phyloP scores from a whole-genome alignment of 92 coral and sea anemone genomes.

The Umimayanthus kanabou region DNA sequence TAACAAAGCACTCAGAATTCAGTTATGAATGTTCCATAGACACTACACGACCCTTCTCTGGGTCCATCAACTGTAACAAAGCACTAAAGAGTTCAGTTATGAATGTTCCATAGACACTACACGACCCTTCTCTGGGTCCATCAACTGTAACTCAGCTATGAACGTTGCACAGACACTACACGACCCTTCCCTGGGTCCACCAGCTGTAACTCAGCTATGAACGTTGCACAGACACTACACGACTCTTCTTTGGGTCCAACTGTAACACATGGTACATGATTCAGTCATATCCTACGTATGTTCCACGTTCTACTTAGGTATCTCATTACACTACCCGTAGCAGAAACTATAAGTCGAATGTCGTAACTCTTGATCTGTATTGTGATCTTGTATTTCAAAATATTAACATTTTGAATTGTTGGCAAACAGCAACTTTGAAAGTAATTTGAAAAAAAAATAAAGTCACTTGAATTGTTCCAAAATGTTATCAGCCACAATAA shows the following conservation, averaged over 20 bases:
- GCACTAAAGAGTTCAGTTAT: neutral
- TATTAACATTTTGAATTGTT: too few relatives aligned
- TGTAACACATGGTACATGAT: too few relatives aligned
- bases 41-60: slow-evolving; percentile 49
- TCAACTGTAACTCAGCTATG: neutral
- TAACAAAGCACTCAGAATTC: slow-evolving; percentile 24
- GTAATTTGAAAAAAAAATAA: too few relatives aligned
- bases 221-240: neutral
- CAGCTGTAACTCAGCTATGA: neutral
- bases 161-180: neutral
- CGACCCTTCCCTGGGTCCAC: slow-evolving; percentile 75
- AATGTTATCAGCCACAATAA: too few relatives aligned
- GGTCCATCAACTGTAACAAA: slow-evolving; percentile 69
- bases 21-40: neutral
- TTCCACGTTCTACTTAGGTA: too few relatives aligned
- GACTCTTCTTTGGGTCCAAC: slow-evolving; percentile 75
- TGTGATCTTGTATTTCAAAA: too few relatives aligned
- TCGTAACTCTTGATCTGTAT: too few relatives aligned
- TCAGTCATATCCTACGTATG: too few relatives aligned
- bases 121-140: slow-evolving; percentile 76
- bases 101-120: neutral
- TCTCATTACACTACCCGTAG: too few relatives aligned
- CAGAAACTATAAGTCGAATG: too few relatives aligned
- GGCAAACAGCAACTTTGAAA: too few relatives aligned
- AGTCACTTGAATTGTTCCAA: too few relatives aligned